Base-by-base conservation (phyloP, 1,140 invertebrate species). In the Drosophila teissieri region DNA sequence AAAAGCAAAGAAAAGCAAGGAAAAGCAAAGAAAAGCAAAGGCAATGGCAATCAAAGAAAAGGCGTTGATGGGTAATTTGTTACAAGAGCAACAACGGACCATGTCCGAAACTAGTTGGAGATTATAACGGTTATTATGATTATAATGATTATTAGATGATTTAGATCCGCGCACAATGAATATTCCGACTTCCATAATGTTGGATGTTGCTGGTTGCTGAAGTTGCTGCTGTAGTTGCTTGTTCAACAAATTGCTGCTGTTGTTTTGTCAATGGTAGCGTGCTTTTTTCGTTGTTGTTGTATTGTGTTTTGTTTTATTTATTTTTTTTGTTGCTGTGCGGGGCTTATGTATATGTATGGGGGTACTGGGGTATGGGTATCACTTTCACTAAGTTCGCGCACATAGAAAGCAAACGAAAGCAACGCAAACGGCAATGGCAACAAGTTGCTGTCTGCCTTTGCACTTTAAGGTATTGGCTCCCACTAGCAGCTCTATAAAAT, bases 321-420 rank as follows among this genome's bases (percentile, higher is more conserved):
- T 17, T 17, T 8, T 42, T 15, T 10, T 17, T 42, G 22, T 31
- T 31, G 7, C 27, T 19, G 1, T 15, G 40, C 17, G 15, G 1
- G 11, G 17, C 39, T 14, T 64, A 24, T 42, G 53, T 57, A 24
- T 31, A 15, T 73, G 49, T 67, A 17, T 19, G 3, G 48, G 37
- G 51, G 49, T 67, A 17, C 15, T 2, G 48, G 37, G 51, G 51
- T 74, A 62, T 45, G 73, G 70, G 55, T 88, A 88, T 88, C 83
- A 88, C 83, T 88, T 88, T 88, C 83, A 88, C 83, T 88, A 12
- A 42, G 79, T 73, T 80, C 63, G 83, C 79, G 83, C 84, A 81
- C 75, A 73, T 89, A 88, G 83, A 88, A 88, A 88, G 83, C 83
- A 86, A 86, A 86, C 64, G 83, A 86, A 88, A 86, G 83, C 83